Conservation (phyloP, 2,888 invertebrate genomes). For the Hofmannophila pseudospretella region DNA sequence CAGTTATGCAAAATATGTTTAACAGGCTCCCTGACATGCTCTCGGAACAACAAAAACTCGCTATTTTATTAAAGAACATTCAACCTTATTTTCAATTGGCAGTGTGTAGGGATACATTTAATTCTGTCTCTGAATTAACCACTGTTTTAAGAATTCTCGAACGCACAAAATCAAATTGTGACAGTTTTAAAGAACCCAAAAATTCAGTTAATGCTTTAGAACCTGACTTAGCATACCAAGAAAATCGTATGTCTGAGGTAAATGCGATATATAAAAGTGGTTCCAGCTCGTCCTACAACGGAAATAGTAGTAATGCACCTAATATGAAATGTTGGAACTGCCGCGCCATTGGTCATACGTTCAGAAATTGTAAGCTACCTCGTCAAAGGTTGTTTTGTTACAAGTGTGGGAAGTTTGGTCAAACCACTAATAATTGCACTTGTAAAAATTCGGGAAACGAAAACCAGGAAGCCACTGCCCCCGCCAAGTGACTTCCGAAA, state of each 20-base stretch:
- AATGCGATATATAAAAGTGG: not conserved
- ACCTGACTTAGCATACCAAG: constrained; percentile 8
- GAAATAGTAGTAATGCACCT: too few relatives aligned
- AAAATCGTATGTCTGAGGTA: too few relatives aligned
- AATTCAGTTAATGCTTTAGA: constrained; percentile 1
- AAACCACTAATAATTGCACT: not conserved
- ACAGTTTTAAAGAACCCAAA: constrained; percentile 10
- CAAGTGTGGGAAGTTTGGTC: too few relatives aligned
- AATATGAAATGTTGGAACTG: constrained; percentile 10
- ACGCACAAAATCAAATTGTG: constrained; percentile 9
- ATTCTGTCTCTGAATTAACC: not conserved
- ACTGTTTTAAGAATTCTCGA: constrained; percentile 5
- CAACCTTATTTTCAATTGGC: constrained; percentile 10
- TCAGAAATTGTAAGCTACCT: constrained; percentile 6
- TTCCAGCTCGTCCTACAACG: not conserved
- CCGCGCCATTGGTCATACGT: constrained; percentile 6
- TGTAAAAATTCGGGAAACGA: constrained; percentile 8
- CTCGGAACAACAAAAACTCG: constrained; percentile 2
- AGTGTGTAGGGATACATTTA: constrained; percentile 4
- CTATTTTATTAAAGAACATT: constrained; percentile 6
- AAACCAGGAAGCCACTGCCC: constrained; percentile 3
- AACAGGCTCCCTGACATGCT: constrained; percentile 4
- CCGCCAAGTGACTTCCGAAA: too few relatives aligned
- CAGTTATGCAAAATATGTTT: constrained; percentile 9
- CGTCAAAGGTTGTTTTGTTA: constrained; percentile 8